Evolutionary conservation across 2,888 invertebrate species (phyloP), one percentile per base, ranked within the genome.

Genomic region (Sclerodermus sp.): DNA sequence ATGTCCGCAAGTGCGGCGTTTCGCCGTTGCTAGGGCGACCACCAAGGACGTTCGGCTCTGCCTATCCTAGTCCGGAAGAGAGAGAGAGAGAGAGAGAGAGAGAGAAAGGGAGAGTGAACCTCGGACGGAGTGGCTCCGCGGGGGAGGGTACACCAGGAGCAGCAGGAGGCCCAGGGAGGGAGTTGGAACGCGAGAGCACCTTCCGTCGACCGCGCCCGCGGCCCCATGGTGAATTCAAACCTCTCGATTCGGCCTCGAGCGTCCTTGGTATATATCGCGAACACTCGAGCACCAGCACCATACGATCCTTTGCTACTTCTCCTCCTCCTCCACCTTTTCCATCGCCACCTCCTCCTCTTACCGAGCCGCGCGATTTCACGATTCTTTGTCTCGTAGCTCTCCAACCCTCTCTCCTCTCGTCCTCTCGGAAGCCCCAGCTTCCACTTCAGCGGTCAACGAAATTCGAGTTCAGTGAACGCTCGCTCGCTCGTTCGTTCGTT

Each of bases 171-270:
- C n/a, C n/a, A n/a, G n/a, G n/a, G n/a, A n/a, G n/a, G n/a, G n/a
- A n/a, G n/a, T n/a, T 49, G 55, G 49, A 47, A 31, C 40, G 45
- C 30, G 42, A 42, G 45, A 55, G 51, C 47, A 32, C 23, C 23
- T 23, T 23, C 23, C 8, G 23, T 23, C 23, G 23, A 23, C 46
- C 49, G 49, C 49, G 47, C 4, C 48, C 62, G 60, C 57, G 45
- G 42, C 45, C 36, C 44, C 38, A 48, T 44, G 31, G 50, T 57
- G 56, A 62, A 58, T 61, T 63, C 57, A 53, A 63, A 45, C 54
- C 57, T 64, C 60, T 60, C 57, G 59, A 67, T 64, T 63, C 23
- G 23, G 68, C 70, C 68, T 70, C 70, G 64, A 66, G 57, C 65
- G 67, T 62, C 70, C 70, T 70, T 70, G 70, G 58, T 59, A 55